Evolutionary conservation across 2,797 vertebrate genomes (phyloP).

Genomic region (Bovichtus diacanthus): DNA sequence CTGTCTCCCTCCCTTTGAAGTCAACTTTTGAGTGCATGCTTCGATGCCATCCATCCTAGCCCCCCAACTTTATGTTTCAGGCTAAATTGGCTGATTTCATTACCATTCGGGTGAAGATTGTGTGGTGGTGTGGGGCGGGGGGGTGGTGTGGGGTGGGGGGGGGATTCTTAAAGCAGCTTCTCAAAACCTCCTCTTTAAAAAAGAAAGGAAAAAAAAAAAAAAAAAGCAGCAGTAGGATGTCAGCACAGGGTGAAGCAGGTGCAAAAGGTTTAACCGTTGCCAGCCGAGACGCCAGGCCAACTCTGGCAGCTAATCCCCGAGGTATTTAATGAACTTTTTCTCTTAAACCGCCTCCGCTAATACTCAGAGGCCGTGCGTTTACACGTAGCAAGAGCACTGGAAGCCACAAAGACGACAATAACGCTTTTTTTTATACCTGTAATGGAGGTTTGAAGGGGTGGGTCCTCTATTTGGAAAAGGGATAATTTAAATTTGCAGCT

Average conservation of each 20-base stretch:
- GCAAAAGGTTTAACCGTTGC: conserved; percentile 80
- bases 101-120: conserved; percentile 84
- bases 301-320: conserved; percentile 78
- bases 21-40: conserved; percentile 71
- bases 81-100: conserved; percentile 87
- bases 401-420: conserved; percentile 46
- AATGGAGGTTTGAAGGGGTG: conserved; percentile 56
- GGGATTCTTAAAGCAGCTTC: conserved; percentile 40
- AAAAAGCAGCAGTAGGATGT: conserved; percentile 43
- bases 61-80: conserved; percentile 73
- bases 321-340: conserved; percentile 84
- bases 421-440: conserved; percentile 57
- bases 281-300: conserved; percentile 65
- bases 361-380: conserved; percentile 61
- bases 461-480: conserved; percentile 46
- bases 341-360: conserved; percentile 73
- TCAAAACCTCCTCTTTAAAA: conserved; percentile 20
- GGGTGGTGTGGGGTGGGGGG: too few relatives aligned
- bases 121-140: too few relatives aligned
- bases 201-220: not conserved
- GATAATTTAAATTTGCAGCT: conserved; percentile 57
- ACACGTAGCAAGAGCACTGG: conserved; percentile 48
- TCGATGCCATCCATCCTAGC: conserved; percentile 59
- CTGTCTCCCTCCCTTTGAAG: conserved; percentile 59
- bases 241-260: conserved; percentile 77